Conservation (phyloP, 2,797 vertebrate species). For the Notolabrus celidotus region DNA sequence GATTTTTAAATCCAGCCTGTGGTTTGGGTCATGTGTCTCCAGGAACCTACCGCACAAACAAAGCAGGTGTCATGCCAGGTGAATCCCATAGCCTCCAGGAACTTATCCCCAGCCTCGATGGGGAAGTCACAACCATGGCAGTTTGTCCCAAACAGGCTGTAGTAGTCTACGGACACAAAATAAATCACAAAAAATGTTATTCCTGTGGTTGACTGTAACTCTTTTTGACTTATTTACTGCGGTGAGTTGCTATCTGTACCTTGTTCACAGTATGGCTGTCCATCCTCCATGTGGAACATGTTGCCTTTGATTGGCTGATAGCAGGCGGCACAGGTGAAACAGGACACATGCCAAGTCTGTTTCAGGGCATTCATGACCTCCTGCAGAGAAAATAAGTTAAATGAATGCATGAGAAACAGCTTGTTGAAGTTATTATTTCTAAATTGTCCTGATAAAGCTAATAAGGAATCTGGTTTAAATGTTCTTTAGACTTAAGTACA, state of each 20-base stretch:
- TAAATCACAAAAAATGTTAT: neutral
- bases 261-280: slow-evolving; percentile 96
- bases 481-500: no score
- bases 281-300: slow-evolving; percentile 98
- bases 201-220: no score
- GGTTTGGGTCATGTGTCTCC: neutral
- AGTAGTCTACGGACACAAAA: slow-evolving; percentile 88
- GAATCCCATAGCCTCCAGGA: slow-evolving; percentile 93
- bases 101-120: slow-evolving; percentile 97
- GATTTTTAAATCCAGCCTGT: no score
- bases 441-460: neutral
- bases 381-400: slow-evolving; percentile 74
- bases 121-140: slow-evolving; percentile 98
- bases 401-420: slow-evolving; percentile 4
- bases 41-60: slow-evolving; percentile 92
- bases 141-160: slow-evolving; percentile 93
- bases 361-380: slow-evolving; percentile 99
- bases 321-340: slow-evolving; percentile 94
- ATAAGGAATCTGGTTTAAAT: no score
- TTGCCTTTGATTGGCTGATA: slow-evolving; percentile 95
- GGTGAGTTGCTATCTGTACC: slow-evolving; percentile 79
- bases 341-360: slow-evolving; percentile 97
- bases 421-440: neutral
- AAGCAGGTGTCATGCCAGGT: slow-evolving; percentile 99
- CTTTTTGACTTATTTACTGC: no score